phyloP scores from a whole-genome alignment of 92 coral and sea anemone species.

The Blastomussa wellsi region DNA sequence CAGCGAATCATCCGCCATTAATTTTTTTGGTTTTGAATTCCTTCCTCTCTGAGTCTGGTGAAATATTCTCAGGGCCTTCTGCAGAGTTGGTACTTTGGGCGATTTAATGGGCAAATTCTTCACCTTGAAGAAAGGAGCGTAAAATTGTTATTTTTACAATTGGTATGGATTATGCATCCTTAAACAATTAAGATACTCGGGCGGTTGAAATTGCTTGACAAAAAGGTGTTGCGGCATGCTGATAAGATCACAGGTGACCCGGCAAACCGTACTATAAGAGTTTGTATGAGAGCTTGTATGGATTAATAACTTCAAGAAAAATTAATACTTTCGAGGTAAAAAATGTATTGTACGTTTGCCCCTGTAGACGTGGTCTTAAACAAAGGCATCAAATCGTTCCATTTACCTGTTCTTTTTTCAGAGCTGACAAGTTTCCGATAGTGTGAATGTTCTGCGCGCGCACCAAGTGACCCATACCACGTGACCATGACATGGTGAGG shows the following conservation, averaged over 20 bases:
- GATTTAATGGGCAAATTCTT: conserved; percentile 92
- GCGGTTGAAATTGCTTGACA: background rate
- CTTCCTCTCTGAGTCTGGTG: conserved; percentile 71
- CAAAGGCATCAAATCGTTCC: background rate
- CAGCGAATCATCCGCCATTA: conserved; percentile 10
- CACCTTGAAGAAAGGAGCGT: conserved; percentile 43
- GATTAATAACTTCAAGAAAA: too few species aligned
- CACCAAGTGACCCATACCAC: conserved; percentile 98
- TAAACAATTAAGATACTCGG: background rate
- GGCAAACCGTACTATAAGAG: too few species aligned
- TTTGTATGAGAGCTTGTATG: too few species aligned
- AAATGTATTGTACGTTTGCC: background rate
- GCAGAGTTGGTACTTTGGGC: conserved; percentile 85
- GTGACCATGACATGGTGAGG: conserved; percentile 88
- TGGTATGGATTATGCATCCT: background rate
- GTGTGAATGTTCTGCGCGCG: conserved; percentile 99
- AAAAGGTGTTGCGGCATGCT: background rate
- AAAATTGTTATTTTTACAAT: background rate
- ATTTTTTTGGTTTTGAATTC: conserved; percentile 47
- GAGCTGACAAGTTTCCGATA: conserved; percentile 89
- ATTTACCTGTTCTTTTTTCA: conserved; percentile 84
- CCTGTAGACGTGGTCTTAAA: background rate
- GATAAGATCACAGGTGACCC: too few species aligned
- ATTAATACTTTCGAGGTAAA: background rate
- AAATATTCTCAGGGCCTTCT: conserved; percentile 80